phyloP scores from a whole-genome alignment of 2,113 vertebrate species.

The Psephotus haematonotus region DNA sequence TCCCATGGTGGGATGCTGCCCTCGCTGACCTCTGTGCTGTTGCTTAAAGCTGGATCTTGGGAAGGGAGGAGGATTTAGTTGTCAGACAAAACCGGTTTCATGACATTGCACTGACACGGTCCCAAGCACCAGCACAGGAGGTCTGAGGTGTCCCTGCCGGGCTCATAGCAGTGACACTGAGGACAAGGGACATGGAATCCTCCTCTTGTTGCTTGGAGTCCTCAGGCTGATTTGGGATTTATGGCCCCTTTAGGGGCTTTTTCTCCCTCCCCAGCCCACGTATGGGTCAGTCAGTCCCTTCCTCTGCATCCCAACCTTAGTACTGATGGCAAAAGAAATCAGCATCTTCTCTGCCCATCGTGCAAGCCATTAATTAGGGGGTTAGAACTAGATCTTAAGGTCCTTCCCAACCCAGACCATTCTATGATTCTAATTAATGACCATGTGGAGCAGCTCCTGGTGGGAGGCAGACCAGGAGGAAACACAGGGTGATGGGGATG shows the following conservation, averaged over 20 bases:
- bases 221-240: neutral
- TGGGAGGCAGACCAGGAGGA: neutral
- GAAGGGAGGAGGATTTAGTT: neutral
- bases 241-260: neutral
- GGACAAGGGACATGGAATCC: neutral
- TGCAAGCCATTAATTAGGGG: neutral
- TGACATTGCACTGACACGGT: neutral
- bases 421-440: neutral
- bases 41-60: accelerated
- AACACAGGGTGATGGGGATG: neutral
- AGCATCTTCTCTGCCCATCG: accelerated
- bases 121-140: neutral
- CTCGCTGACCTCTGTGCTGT: accelerated
- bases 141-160: neutral
- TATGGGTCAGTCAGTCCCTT: neutral
- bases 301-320: neutral
- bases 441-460: neutral
- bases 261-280: neutral
- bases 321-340: neutral
- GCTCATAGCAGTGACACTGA: neutral
- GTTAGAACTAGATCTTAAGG: neutral
- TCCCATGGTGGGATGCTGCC: accelerated
- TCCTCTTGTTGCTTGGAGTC: neutral
- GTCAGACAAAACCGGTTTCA: neutral
- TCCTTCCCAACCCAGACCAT: neutral